Percentiles rank a stretch among this genome's conserved stretches.
Evolutionary conservation across 2,113 vertebrate genomes (phyloP).

Genomic region (Taxidea taxus): DNA sequence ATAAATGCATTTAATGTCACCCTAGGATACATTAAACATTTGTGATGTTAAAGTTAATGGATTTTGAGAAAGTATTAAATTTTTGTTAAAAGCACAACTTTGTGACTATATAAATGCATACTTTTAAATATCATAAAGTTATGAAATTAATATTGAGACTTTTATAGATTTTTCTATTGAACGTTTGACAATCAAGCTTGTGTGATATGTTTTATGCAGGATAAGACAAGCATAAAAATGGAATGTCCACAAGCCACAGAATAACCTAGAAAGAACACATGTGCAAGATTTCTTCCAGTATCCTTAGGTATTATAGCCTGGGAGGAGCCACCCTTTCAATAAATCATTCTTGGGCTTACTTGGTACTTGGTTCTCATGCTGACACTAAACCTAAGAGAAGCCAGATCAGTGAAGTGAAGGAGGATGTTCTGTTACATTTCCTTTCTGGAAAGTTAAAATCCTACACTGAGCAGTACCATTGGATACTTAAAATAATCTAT

Average conservation of each 20-base stretch:
- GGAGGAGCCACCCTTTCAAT: not conserved
- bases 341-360: not conserved
- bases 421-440: not conserved
- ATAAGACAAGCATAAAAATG: not conserved
- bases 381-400: not conserved
- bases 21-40: constrained; percentile 35
- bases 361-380: not conserved
- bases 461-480: no score
- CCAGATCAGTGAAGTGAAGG: not conserved
- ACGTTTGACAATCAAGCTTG: not conserved
- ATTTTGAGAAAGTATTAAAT: constrained; percentile 41
- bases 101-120: constrained; percentile 18
- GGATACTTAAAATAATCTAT: not conserved
- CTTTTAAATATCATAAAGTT: constrained; percentile 5
- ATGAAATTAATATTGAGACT: constrained; percentile 4
- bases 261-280: not conserved
- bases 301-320: not conserved
- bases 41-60: constrained; percentile 54
- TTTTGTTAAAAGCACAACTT: constrained; percentile 50
- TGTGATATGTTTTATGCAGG: not conserved
- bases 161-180: not conserved
- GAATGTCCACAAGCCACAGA: not conserved
- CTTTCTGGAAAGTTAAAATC: not conserved
- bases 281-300: not conserved
- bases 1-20: constrained; percentile 61